A percentile compares a stretch with the other conserved stretches of the same genome.
Conservation (phyloP, 2,113 vertebrate genomes). For the Ailurus styani region DNA sequence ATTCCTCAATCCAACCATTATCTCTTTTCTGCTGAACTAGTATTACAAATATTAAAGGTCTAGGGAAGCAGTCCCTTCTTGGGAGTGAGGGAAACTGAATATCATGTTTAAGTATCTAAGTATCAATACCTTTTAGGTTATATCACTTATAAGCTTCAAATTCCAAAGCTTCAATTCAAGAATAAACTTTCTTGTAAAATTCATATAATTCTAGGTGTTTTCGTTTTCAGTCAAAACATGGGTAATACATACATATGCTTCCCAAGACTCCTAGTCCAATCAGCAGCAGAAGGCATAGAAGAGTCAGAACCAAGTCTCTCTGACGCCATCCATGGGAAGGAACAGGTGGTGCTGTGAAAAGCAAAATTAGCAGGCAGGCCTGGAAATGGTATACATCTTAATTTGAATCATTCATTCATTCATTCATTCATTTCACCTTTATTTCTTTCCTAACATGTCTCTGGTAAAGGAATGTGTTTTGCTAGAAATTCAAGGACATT, state of each 20-base stretch:
- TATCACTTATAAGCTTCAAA: not conserved
- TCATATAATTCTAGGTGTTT: not conserved
- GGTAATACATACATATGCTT: constrained; percentile 52
- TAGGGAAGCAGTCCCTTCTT: not conserved
- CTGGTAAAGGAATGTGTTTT: not conserved
- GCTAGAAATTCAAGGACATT: not conserved
- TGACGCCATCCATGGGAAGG: not conserved
- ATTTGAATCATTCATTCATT: not conserved
- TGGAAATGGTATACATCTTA: not conserved
- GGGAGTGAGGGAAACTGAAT: not conserved
- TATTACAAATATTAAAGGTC: not conserved
- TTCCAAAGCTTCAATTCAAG: not conserved
- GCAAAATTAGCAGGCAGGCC: not conserved
- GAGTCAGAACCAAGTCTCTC: not conserved
- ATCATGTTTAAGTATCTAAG: not conserved
- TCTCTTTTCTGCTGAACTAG: not conserved
- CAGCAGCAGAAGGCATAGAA: constrained; percentile 53
- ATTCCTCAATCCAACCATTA: not conserved
- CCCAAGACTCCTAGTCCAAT: constrained; percentile 45
- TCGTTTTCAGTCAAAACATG: not conserved
- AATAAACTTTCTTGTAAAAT: not conserved
- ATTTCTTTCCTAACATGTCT: not conserved
- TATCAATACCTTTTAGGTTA: not conserved
- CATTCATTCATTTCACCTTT: not conserved
- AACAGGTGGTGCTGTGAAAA: not conserved